Percentiles rank a stretch among this genome's conserved stretches.
phyloP scores from a whole-genome alignment of 2,113 vertebrate genomes.

The Dipodomys stephensi region DNA sequence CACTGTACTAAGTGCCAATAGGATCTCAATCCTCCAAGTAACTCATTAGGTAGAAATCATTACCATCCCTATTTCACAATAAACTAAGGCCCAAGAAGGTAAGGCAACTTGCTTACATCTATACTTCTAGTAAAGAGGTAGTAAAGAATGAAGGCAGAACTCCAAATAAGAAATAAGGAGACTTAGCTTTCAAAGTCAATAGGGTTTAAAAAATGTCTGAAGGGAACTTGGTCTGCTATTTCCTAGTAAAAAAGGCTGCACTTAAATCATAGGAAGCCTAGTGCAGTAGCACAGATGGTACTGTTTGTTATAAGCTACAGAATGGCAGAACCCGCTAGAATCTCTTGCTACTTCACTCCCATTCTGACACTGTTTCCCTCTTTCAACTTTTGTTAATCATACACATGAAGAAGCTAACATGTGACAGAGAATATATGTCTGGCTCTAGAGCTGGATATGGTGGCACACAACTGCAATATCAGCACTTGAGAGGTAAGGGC shows the following conservation, averaged over 20 bases:
- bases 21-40: conserved; percentile 9
- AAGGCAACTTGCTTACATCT: conserved; percentile 9
- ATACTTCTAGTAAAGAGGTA: background rate
- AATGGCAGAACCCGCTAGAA: background rate
- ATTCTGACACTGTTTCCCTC: background rate
- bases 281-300: background rate
- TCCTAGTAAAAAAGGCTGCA: conserved; percentile 12
- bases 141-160: background rate
- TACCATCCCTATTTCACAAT: conserved; percentile 51
- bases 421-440: background rate
- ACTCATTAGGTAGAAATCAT: background rate
- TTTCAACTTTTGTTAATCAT: background rate
- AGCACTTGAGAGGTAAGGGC: no score
- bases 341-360: background rate
- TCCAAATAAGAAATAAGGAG: background rate
- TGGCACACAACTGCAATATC: no score
- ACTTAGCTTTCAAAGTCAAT: conserved; percentile 43
- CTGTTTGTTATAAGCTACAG: background rate
- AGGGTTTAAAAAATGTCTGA: conserved; percentile 21
- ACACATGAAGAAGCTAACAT: background rate
- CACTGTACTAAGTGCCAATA: conserved; percentile 2
- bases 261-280: background rate
- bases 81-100: conserved; percentile 23
- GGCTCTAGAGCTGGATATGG: background rate
- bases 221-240: background rate